Conservation (phyloP, 2,888 invertebrate species). For the Aspidiotus destructor region DNA sequence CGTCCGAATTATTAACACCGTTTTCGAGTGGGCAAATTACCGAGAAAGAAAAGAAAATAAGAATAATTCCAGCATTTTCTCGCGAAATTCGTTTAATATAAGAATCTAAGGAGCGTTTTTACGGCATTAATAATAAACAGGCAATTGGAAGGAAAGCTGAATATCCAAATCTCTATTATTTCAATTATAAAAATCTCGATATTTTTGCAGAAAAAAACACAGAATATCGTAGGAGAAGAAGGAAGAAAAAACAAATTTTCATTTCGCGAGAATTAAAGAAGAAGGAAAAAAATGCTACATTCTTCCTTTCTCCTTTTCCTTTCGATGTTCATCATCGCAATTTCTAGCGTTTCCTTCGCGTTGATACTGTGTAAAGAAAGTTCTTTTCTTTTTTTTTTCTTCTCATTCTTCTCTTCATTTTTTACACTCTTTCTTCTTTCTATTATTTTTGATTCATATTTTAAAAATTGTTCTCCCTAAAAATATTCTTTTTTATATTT, state of each 20-base stretch:
- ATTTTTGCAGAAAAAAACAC: neutral
- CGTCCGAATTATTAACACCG: neutral
- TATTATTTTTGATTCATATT: slow-evolving; percentile 30
- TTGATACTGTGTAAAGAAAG: slow-evolving; percentile 14
- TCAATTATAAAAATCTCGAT: slow-evolving; percentile 22
- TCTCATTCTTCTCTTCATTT: slow-evolving; percentile 12
- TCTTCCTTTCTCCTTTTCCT: slow-evolving; percentile 10
- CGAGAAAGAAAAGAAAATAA: neutral
- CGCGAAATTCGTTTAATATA: neutral
- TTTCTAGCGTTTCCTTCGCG: slow-evolving; percentile 14
- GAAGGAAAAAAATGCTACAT: slow-evolving; percentile 7
- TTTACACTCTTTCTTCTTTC: slow-evolving; percentile 1
- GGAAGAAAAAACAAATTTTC: slow-evolving; percentile 6
- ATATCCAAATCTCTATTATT: slow-evolving; percentile 24
- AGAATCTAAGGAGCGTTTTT: neutral
- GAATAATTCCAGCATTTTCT: neutral
- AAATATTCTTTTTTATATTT: slow-evolving; percentile 20
- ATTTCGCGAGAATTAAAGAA: slow-evolving; percentile 2
- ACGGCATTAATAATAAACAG: slow-evolving; percentile 8
- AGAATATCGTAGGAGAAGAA: no score
- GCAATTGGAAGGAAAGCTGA: slow-evolving; percentile 8
- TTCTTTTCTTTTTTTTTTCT: slow-evolving; percentile 22
- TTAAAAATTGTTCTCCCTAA: slow-evolving; percentile 26
- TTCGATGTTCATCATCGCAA: slow-evolving; percentile 8
- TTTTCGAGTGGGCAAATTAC: neutral